phyloP scores from a whole-genome alignment of 1,140 invertebrate species.

The Neodiprion virginianus region DNA sequence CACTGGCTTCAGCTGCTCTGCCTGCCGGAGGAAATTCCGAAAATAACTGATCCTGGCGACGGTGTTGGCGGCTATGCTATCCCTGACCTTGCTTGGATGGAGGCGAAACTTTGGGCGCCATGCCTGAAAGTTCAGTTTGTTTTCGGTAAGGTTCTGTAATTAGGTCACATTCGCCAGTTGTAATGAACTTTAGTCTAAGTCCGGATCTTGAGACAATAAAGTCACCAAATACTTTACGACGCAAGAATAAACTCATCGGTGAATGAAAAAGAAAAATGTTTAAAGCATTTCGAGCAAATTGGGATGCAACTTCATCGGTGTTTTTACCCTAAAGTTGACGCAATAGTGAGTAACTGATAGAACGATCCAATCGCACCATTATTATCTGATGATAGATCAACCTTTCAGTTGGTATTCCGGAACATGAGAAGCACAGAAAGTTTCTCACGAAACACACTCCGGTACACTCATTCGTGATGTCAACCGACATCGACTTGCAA shows the following conservation, averaged over 20 bases:
- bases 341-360: no score
- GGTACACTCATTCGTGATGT: conserved; percentile 30
- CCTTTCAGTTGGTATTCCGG: conserved; percentile 31
- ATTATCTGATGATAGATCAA: not conserved
- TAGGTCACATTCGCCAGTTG: no score
- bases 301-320: no score
- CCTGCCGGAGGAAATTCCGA: conserved; percentile 16
- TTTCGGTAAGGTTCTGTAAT: conserved; percentile 22
- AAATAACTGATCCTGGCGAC: conserved; percentile 14
- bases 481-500: conserved; percentile 23
- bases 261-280: no score
- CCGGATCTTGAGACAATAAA: not conserved
- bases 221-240: no score
- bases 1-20: conserved; percentile 29
- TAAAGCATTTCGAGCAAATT: no score
- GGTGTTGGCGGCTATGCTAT: conserved; percentile 19
- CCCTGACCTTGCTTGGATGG: conserved; percentile 30
- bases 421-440: conserved; percentile 29
- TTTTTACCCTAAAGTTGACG: no score
- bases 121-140: conserved; percentile 34
- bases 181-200: not conserved
- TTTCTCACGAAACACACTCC: conserved; percentile 28
- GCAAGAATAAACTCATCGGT: no score
- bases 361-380: no score
- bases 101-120: conserved; percentile 23